phyloP scores from a whole-genome alignment of 1,140 invertebrate genomes.

The Chlorops oryzae region DNA sequence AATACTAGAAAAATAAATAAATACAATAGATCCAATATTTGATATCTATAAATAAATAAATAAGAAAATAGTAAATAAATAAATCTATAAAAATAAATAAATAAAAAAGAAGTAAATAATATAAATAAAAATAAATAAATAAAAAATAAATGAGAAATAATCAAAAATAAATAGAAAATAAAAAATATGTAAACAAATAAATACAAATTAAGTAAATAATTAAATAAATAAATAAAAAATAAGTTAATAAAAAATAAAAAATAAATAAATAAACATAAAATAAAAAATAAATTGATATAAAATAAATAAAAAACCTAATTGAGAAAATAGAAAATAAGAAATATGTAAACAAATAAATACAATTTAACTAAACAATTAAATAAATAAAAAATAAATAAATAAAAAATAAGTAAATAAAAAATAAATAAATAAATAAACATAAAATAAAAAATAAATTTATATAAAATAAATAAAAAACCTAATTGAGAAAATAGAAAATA shows the following conservation, averaged over 20 bases:
- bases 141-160: no score
- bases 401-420: neutral
- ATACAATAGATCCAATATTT: no score
- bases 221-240: neutral
- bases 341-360: neutral
- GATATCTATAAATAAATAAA: neutral
- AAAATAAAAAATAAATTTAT: neutral
- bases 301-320: neutral
- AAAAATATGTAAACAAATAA: no score
- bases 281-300: neutral
- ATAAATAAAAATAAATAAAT: neutral
- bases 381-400: neutral
- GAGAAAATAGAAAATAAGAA: neutral
- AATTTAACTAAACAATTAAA: neutral
- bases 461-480: neutral
- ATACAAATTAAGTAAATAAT: neutral
- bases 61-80: neutral
- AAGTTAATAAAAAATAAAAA: neutral
- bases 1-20: no score
- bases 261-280: neutral
- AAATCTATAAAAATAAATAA: neutral
- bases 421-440: no score
- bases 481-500: neutral
- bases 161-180: no score
- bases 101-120: neutral